A percentile compares a stretch with the other conserved stretches of the same genome.
Evolutionary conservation across 2,888 invertebrate genomes (phyloP).

Genomic region (Heliconius ismenius): DNA sequence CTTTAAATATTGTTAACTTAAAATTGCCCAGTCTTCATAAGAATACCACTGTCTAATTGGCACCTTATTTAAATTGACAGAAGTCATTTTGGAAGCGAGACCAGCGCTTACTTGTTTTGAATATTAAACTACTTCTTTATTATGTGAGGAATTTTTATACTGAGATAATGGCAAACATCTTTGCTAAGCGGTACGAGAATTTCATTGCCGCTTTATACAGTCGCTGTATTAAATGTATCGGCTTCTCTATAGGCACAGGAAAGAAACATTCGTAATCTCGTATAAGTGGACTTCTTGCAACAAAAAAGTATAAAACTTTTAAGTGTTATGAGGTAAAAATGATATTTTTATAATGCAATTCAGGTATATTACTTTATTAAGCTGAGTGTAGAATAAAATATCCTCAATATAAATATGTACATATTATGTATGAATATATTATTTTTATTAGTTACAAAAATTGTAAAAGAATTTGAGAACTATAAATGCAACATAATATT

Average conservation of each 20-base stretch:
- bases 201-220: conserved; percentile 65
- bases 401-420: neutral
- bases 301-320: conserved; percentile 55
- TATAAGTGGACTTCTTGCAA: conserved; percentile 59
- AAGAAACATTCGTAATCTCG: conserved; percentile 54
- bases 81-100: conserved; percentile 65
- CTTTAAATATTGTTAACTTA: conserved; percentile 50
- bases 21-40: conserved; percentile 66
- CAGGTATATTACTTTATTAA: conserved; percentile 38
- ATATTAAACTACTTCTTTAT: conserved; percentile 74
- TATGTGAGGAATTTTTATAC: conserved; percentile 69
- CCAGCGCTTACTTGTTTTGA: conserved; percentile 64
- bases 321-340: conserved; percentile 58
- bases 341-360: conserved; percentile 45
- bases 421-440: neutral
- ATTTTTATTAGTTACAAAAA: neutral
- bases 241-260: conserved; percentile 49
- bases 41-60: conserved; percentile 69
- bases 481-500: neutral
- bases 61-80: conserved; percentile 74
- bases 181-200: conserved; percentile 64
- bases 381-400: neutral
- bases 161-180: conserved; percentile 66
- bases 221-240: conserved; percentile 55
- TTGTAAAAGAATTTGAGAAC: neutral